Evolutionary conservation across 2,888 invertebrate genomes (phyloP).

Genomic region (Cephus nigrinus): DNA sequence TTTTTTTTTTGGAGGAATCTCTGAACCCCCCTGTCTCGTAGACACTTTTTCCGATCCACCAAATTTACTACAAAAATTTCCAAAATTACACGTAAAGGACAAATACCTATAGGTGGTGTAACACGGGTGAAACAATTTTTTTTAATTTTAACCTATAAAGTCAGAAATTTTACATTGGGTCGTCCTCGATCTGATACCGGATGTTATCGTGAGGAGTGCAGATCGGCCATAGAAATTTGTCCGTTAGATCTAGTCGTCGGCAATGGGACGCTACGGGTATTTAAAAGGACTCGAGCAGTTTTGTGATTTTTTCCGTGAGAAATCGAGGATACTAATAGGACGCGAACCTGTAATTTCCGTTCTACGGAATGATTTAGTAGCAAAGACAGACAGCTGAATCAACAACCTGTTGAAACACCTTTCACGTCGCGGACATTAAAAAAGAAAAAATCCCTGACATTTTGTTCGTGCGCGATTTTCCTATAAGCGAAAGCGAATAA

Average conservation of each 20-base stretch:
- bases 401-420: slow-evolving; percentile 37
- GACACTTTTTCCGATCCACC: neutral
- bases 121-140: too few species aligned
- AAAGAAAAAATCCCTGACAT: neutral
- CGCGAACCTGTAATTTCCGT: neutral
- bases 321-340: neutral
- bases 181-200: neutral
- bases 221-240: neutral
- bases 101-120: neutral
- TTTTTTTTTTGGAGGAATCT: neutral
- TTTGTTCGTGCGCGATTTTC: neutral
- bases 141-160: neutral
- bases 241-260: neutral
- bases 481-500: neutral
- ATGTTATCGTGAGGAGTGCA: neutral
- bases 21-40: neutral
- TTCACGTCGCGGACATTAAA: neutral
- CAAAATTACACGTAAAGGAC: neutral
- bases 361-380: neutral
- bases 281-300: neutral
- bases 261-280: neutral
- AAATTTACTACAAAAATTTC: neutral
- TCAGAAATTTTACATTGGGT: neutral
- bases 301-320: neutral
- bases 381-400: slow-evolving; percentile 23